phyloP scores from a whole-genome alignment of 2,888 invertebrate genomes.

The Villa cingulata region DNA sequence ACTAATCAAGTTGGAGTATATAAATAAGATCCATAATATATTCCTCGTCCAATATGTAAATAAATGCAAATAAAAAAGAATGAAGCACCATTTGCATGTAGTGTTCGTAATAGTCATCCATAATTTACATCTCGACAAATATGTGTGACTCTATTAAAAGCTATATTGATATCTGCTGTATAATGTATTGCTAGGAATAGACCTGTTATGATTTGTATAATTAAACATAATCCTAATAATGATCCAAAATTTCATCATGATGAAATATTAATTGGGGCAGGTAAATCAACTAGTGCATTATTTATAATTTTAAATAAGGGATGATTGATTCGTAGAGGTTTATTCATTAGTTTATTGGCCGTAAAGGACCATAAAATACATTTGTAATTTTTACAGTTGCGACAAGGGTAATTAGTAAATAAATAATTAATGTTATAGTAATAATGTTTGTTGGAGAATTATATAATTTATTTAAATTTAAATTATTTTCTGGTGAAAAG shows the following conservation, averaged over 20 bases:
- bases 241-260: conserved; percentile 58
- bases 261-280: conserved; percentile 47
- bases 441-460: conserved; percentile 40
- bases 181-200: conserved; percentile 53
- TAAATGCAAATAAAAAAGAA: conserved; percentile 57
- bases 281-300: conserved; percentile 45
- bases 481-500: conserved; percentile 34
- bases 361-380: conserved; percentile 41
- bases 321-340: conserved; percentile 36
- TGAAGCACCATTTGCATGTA: conserved; percentile 59
- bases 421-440: conserved; percentile 43
- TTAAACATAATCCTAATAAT: conserved; percentile 46
- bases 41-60: conserved; percentile 54
- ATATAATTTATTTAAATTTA: conserved; percentile 41
- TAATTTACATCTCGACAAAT: conserved; percentile 57
- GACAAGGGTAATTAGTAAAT: conserved; percentile 46
- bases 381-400: conserved; percentile 44
- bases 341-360: conserved; percentile 40
- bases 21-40: conserved; percentile 42
- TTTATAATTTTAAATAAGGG: conserved; percentile 45
- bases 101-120: conserved; percentile 50
- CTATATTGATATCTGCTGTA: conserved; percentile 45
- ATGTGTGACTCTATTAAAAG: conserved; percentile 52
- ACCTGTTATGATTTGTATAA: conserved; percentile 53
- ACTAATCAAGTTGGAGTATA: conserved; percentile 47